phyloP scores from a whole-genome alignment of 2,113 vertebrate genomes.

The Hepsetus odoe region DNA sequence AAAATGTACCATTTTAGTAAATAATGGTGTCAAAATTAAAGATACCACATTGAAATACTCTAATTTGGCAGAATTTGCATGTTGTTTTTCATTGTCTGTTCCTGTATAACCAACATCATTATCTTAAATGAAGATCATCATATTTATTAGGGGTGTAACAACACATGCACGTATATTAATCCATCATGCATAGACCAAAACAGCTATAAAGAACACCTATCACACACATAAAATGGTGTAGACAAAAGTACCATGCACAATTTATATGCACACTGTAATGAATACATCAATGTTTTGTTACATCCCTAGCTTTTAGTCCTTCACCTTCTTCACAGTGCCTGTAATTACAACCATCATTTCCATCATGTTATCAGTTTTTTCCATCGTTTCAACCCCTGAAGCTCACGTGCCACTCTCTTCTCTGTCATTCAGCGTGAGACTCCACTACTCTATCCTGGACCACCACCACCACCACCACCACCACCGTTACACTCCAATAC shows the following conservation, averaged over 20 bases:
- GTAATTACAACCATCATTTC: slow-evolving; percentile 1
- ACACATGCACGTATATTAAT: background rate
- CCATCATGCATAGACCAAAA: too few species aligned
- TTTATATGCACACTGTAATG: too few species aligned
- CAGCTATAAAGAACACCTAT: too few species aligned
- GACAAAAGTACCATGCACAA: too few species aligned
- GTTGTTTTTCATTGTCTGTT: background rate
- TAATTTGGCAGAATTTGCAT: background rate
- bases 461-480: slow-evolving; percentile 26
- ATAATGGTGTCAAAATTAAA: background rate
- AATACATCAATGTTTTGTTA: background rate
- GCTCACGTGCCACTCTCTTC: slow-evolving; percentile 43
- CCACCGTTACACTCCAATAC: background rate
- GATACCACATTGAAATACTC: background rate
- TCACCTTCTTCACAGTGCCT: background rate
- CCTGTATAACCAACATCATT: background rate
- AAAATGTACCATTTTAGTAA: background rate
- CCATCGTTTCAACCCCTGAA: slow-evolving; percentile 16
- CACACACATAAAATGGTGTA: too few species aligned
- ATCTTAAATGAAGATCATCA: background rate
- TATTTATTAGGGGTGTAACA: background rate
- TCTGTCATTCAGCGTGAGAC: slow-evolving; percentile 48
- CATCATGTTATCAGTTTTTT: background rate
- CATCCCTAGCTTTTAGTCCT: background rate
- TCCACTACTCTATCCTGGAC: slow-evolving; percentile 28